Evolutionary conservation across 2,888 invertebrate species (phyloP), one percentile per base, ranked within the genome.

Genomic region (Rhagonycha lutea): DNA sequence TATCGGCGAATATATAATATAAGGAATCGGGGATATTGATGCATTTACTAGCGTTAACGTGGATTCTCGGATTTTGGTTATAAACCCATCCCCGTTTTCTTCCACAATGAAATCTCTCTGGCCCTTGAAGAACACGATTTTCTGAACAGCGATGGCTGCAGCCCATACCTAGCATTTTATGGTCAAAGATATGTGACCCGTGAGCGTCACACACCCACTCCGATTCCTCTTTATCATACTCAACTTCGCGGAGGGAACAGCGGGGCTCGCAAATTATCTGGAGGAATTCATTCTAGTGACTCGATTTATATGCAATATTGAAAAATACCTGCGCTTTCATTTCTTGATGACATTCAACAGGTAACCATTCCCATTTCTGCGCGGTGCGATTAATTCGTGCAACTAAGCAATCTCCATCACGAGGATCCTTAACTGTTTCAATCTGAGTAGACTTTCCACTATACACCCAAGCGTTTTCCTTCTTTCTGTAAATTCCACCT

Each of bases 131-230:
- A 3, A 61, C 72, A 5, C 12, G 14, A 5, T n/a, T 23, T 14
- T 61, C 29, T 2, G 14, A n/a, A 32, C 72, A 72, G 10, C 61
- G 67, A 28, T 72, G 72, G 12, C 23, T 72, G 23, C 72, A 72
- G 14, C 68, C 68, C 68, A 72, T 72, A 9, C 72, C 72, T 1
- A 29, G 10, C 68, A 72, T 72, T 68, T 68, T 72, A 10, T 72
- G 72, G 23, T 68, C 61, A n/a, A 72, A 72, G 18, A 72, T 60
- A 7, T 14, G n/a, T 3, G 68, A 68, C 11, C 14, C 23, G 3
- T 28, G 61, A 0, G 68, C 29, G 14, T 72, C 61, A n/a, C 72
- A 72, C 4, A 68, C 28, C 72, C 72, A 72, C n/a, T 72, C 61
- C 10, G 67, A 67, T 8, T 68, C 14, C 5, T 72, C 61, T 4